Evolutionary conservation across 2,113 vertebrate species (phyloP).

Genomic region (Ailuropoda melanoleuca): DNA sequence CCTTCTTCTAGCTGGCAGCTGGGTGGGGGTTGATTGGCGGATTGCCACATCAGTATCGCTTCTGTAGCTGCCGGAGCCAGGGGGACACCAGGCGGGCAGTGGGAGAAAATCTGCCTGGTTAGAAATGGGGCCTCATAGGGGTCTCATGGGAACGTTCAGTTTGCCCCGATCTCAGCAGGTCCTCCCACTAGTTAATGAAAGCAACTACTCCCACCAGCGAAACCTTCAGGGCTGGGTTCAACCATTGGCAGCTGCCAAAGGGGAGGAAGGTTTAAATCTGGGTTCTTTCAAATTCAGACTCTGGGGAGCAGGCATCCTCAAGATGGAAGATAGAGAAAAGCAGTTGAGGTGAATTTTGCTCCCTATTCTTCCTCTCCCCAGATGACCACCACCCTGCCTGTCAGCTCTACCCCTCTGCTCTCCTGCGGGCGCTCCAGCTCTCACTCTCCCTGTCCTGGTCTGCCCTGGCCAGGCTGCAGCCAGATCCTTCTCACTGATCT

Average conservation of each 20-base stretch:
- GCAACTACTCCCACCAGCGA: background rate
- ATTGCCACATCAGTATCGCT: background rate
- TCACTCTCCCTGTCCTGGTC: rapidly evolving
- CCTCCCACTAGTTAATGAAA: constrained; percentile 46
- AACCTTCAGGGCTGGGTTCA: background rate
- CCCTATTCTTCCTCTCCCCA: background rate
- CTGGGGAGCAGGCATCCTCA: background rate
- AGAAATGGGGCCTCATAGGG: background rate
- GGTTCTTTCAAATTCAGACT: background rate
- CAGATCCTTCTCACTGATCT: background rate
- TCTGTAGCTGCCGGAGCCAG: background rate
- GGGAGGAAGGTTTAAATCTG: background rate
- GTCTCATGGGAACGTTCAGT: background rate
- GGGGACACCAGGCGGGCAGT: rapidly evolving
- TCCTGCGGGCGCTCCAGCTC: background rate
- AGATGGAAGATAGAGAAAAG: background rate
- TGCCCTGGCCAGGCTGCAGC: background rate
- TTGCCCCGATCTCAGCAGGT: background rate
- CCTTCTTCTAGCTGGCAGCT: background rate
- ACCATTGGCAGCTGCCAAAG: background rate
- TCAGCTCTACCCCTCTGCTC: background rate
- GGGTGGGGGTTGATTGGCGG: background rate
- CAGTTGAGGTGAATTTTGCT: no score
- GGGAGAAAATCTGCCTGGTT: background rate
- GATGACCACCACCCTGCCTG: background rate